Percentiles rank a stretch among this genome's conserved stretches.
phyloP scores from a whole-genome alignment of 2,113 vertebrate genomes.

The Petromus typicus region DNA sequence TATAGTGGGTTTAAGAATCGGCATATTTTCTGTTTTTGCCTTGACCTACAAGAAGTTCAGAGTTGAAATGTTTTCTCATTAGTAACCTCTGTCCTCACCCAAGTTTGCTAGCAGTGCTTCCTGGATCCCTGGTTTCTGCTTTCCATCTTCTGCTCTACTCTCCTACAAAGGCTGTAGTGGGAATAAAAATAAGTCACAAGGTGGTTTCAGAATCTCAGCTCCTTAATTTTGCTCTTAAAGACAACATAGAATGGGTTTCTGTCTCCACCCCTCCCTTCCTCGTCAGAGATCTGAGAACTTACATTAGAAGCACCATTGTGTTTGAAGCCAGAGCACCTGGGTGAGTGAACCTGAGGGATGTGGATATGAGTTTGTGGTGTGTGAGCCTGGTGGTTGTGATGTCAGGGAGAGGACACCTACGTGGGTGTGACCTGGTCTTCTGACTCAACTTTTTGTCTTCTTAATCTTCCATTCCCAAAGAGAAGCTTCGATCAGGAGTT shows the following conservation, averaged over 20 bases:
- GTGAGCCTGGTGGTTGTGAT: not conserved
- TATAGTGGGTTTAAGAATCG: not conserved
- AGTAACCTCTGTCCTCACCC: not conserved
- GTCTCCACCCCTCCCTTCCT: not conserved
- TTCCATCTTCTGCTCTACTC: not conserved
- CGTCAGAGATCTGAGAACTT: not conserved
- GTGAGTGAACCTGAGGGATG: not conserved
- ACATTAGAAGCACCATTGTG: not conserved
- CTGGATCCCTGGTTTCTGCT: not conserved
- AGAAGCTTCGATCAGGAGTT: not conserved
- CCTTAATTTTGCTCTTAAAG: conserved; percentile 47
- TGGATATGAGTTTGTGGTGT: accelerated
- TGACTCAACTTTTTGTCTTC: not conserved
- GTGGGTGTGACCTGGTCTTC: not conserved
- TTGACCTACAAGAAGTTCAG: not conserved
- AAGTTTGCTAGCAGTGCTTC: not conserved
- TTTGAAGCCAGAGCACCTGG: not conserved
- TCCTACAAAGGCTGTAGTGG: not conserved
- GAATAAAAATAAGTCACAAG: not conserved
- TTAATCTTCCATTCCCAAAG: not conserved
- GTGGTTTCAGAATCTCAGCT: not conserved
- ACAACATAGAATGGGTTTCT: not conserved
- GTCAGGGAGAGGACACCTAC: not conserved
- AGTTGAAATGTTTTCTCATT: not conserved
- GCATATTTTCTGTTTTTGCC: not conserved